A percentile compares a stretch with the other conserved stretches of the same genome.
Evolutionary conservation across 2,888 invertebrate genomes (phyloP).

Genomic region (Andrena fulva): DNA sequence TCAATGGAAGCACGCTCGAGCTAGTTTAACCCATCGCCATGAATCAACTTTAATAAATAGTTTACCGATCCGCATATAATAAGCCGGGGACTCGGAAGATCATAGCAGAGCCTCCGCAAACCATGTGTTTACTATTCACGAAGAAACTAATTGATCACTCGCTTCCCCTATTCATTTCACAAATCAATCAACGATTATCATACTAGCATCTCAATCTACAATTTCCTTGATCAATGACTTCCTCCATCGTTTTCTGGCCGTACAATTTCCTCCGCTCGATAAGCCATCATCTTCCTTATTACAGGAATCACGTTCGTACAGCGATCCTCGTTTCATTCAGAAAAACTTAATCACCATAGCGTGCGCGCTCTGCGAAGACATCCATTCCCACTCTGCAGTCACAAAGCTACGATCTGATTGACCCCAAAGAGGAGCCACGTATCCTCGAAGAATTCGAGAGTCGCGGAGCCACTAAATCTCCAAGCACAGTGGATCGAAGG

Average conservation of each 20-base stretch:
- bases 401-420: not conserved
- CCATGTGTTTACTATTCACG: slow-evolving; percentile 1
- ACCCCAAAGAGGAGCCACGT: not conserved
- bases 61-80: slow-evolving; percentile 16
- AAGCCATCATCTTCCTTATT: slow-evolving; percentile 25
- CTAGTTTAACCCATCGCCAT: slow-evolving; percentile 21
- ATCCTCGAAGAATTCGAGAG: not conserved
- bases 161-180: not conserved
- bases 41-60: slow-evolving; percentile 57
- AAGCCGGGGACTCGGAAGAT: not conserved
- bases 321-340: not conserved
- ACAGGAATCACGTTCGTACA: not conserved
- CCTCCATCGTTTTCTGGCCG: not conserved
- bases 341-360: not conserved
- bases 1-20: slow-evolving; percentile 59
- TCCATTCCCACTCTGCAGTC: not conserved
- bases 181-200: slow-evolving; percentile 25
- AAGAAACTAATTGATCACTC: not conserved
- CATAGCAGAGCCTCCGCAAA: not conserved
- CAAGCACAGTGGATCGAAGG: not conserved
- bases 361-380: not conserved
- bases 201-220: not conserved
- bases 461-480: not conserved
- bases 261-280: not conserved
- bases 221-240: not conserved